A percentile compares a stretch with the other conserved stretches of the same genome.
Evolutionary conservation across 2,888 invertebrate genomes (phyloP).

Genomic region (Eristalis intricaria): DNA sequence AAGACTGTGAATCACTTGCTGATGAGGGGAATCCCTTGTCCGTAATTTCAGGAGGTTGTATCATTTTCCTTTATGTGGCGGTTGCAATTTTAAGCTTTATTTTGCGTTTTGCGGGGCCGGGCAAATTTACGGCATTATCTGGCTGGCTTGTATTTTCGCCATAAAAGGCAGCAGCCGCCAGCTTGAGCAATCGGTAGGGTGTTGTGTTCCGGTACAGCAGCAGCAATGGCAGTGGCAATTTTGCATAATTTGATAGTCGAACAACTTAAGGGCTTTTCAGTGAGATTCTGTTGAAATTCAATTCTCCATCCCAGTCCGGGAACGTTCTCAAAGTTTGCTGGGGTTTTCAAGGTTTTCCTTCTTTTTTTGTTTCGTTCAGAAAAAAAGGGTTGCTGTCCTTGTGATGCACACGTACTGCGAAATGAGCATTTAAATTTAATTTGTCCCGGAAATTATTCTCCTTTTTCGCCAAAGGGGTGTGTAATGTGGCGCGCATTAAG

Average conservation of each 20-base stretch:
- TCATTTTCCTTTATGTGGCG: slow-evolving; percentile 56
- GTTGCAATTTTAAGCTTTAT: slow-evolving; percentile 60
- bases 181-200: neutral
- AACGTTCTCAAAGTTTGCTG: neutral
- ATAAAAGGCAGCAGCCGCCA: neutral
- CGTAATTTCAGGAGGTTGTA: slow-evolving; percentile 42
- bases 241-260: slow-evolving; percentile 61
- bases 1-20: slow-evolving; percentile 55
- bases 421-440: slow-evolving; percentile 45
- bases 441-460: slow-evolving; percentile 26
- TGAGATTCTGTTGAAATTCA: neutral
- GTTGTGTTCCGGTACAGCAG: neutral
- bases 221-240: slow-evolving; percentile 19
- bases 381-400: slow-evolving; percentile 11
- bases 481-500: neutral
- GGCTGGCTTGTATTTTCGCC: slow-evolving; percentile 34
- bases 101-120: slow-evolving; percentile 44
- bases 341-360: neutral
- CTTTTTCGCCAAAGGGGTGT: neutral
- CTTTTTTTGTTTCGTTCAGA: neutral
- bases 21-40: slow-evolving; percentile 28
- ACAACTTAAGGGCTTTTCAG: slow-evolving; percentile 28
- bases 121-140: slow-evolving; percentile 56
- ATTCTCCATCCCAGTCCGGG: neutral
- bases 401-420: slow-evolving; percentile 28